phyloP scores from a whole-genome alignment of 37 sponge, comb jelly and placozoan species.

The Axinella damicornis region DNA sequence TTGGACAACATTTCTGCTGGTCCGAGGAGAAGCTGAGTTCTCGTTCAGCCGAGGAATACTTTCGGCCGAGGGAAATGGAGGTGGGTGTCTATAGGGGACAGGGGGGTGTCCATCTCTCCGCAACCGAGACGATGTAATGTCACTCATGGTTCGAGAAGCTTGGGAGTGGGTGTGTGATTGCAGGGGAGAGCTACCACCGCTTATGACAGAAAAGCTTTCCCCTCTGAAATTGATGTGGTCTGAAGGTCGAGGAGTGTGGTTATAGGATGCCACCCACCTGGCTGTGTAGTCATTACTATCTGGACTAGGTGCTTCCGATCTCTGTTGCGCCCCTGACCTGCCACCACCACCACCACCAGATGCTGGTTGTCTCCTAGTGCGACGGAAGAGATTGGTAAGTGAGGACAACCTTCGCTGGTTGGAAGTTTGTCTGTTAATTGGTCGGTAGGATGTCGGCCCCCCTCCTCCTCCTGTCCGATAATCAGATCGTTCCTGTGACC shows the following conservation, averaged over 20 bases:
- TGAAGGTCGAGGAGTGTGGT: conserved; percentile 38
- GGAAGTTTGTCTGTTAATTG: neutral
- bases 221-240: neutral
- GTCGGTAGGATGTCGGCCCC: neutral
- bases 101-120: neutral
- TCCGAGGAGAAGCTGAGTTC: neutral
- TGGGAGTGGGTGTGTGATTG: neutral
- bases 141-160: neutral
- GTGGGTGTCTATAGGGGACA: conserved; percentile 45
- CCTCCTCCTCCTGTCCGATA: neutral
- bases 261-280: conserved; percentile 50
- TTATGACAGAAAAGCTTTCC: neutral
- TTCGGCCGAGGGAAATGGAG: conserved; percentile 24
- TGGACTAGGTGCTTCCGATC: neutral
- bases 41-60: neutral
- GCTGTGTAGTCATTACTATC: conserved; percentile 29
- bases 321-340: neutral
- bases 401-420: conserved; percentile 16
- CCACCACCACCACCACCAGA: too few relatives aligned
- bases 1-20: neutral
- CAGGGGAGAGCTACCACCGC: neutral
- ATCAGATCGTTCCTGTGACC: neutral
- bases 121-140: neutral
- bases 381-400: conserved; percentile 22
- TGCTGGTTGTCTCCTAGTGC: neutral